Evolutionary conservation across 2,888 invertebrate genomes (phyloP), one percentile per base, ranked within the genome.

Genomic region (Spilarctia lutea): DNA sequence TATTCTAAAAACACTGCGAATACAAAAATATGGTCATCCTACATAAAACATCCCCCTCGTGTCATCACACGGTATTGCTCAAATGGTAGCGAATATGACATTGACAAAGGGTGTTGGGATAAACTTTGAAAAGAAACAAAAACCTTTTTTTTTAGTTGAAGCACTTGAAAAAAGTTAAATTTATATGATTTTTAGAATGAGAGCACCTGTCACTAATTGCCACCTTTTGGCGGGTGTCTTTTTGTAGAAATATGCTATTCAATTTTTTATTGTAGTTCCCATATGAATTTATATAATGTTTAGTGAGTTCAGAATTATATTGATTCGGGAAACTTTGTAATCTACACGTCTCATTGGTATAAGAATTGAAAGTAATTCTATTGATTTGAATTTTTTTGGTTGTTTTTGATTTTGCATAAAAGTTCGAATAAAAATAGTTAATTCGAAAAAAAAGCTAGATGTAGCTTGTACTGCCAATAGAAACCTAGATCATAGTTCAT

Each of bases 131-230:
- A 77, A 84, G 91, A 91, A 94, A 93, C 94, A 91, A 86, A 85
- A 86, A 65, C 82, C 86, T 86, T 35, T 91, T 91, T n/a, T 87
- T 81, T 42, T 33, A 75, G 70, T 71, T 83, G 85, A 85, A 88
- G 85, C 85, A 81, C 78, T 81, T 83, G 84, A 88, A 91, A 92
- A 93, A 93, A 87, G 79, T 89, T 81, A 87, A 92, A 94, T 93
- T 93, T 93, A 93, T 94, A 87, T 82, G 89, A 89, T 89, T 91
- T 87, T 80, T 86, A 86, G 89, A 92, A 92, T 91, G 87, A 89
- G 88, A 92, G 91, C 94, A 96, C 95, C 95, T 95, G 95, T 95
- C 92, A 87, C 94, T 95, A 95, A 95, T 95, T 95, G 93, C 95
- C 94, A 94, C 93, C 94, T 94, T 94, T 94, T 92, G 94, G 93